Evolutionary conservation across 2,113 vertebrate species (phyloP).

Genomic region (Cnemophilus loriae): DNA sequence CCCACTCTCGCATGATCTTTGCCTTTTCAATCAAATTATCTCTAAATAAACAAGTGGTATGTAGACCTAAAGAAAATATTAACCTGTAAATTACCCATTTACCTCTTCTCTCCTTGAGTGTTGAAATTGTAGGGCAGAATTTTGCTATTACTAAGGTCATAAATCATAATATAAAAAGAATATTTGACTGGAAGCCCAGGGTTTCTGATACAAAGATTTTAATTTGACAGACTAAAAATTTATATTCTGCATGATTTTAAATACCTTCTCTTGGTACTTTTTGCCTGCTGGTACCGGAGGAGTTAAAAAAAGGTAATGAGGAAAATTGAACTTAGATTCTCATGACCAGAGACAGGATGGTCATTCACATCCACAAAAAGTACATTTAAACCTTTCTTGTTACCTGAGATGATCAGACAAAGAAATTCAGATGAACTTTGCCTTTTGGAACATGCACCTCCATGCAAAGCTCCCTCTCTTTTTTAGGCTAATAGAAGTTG

Average conservation of each 20-base stretch:
- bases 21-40: constrained; percentile 65
- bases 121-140: background rate
- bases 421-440: background rate
- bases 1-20: constrained; percentile 11
- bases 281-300: background rate
- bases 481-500: background rate
- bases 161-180: background rate
- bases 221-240: background rate
- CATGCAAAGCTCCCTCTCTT: background rate
- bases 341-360: background rate
- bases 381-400: background rate
- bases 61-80: constrained; percentile 38
- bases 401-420: background rate
- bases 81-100: constrained; percentile 20
- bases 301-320: background rate
- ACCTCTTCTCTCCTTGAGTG: background rate
- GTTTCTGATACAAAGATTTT: background rate
- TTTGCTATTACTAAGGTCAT: background rate
- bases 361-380: background rate
- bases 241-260: background rate
- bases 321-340: background rate
- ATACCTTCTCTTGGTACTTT: background rate
- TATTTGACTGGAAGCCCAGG: background rate
- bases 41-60: constrained; percentile 64
- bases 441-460: background rate